These are phyloP conservation scores for Fistularia commersonii DNA, from an alignment of 2,797 vertebrate species.

Conservation along the genomic window DNA sequence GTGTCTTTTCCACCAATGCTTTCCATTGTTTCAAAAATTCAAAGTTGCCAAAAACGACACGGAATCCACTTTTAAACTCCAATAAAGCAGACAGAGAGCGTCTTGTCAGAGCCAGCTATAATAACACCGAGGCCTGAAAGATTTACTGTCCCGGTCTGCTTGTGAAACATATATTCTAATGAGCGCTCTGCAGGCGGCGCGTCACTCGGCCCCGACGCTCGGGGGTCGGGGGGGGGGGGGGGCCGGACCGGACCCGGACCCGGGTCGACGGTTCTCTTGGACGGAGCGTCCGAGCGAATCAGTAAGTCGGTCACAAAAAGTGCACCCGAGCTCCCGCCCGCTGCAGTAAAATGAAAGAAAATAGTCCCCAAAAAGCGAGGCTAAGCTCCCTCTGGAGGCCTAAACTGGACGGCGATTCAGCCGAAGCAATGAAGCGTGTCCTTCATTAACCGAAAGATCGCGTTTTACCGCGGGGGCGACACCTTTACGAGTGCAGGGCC, in stretches of 20 bases:
- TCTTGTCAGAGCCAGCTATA: conserved; percentile 75
- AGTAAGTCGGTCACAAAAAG: conserved; percentile 41
- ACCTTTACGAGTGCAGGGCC: conserved; percentile 69
- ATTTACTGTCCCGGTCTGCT: conserved; percentile 78
- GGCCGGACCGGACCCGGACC: conserved; percentile 57
- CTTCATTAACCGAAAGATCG: conserved; percentile 74
- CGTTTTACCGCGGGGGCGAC: conserved; percentile 70
- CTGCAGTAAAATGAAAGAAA: neutral
- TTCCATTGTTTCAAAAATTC: conserved; percentile 65
- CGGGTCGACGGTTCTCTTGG: conserved; percentile 68
- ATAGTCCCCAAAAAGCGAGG: neutral
- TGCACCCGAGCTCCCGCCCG: too few species aligned
- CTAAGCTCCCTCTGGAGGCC: conserved; percentile 73
- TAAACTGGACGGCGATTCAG: conserved; percentile 55
- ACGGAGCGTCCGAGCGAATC: conserved; percentile 63
- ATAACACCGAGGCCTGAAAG: conserved; percentile 69
- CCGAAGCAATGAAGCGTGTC: conserved; percentile 69
- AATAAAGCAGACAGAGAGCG: conserved; percentile 72
- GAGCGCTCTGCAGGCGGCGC: conserved; percentile 64
- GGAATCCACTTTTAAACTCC: conserved; percentile 67
- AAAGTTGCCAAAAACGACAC: conserved; percentile 62
- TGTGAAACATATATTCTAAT: conserved; percentile 81
- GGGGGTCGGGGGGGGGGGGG: too few species aligned
- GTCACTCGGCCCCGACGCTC: conserved; percentile 62
- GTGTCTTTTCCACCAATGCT: conserved; percentile 49